These are phyloP conservation scores for Mylabris phalerata DNA, from an alignment of 1,140 invertebrate species.

Conservation along the genomic window DNA sequence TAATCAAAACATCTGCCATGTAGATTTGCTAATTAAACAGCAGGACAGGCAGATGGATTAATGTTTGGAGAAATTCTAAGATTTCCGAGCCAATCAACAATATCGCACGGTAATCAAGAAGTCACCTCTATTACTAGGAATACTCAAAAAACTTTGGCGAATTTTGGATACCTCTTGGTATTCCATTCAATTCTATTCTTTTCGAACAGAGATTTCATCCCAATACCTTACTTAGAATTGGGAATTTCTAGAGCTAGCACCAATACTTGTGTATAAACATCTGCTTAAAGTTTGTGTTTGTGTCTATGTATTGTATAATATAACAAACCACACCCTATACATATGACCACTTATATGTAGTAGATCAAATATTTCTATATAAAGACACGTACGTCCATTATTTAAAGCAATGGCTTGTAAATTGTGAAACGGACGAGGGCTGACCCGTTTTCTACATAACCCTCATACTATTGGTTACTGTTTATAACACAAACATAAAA, in stretches of 20 bases:
- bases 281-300: not conserved
- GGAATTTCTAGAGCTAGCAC: no score
- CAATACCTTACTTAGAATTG: no score
- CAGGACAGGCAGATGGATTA: no score
- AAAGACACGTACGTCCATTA: conserved; percentile 4
- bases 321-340: conserved; percentile 7
- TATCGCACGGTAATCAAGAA: no score
- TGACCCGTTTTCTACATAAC: conserved; percentile 12
- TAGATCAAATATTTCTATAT: not conserved
- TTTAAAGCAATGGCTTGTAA: conserved; percentile 11
- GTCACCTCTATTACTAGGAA: no score
- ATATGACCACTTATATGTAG: not conserved
- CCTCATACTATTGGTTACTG: conserved; percentile 21
- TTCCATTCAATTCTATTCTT: no score
- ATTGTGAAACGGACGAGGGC: conserved; percentile 11
- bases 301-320: no score
- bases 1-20: conserved; percentile 32
- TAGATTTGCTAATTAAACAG: not conserved
- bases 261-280: conserved; percentile 1
- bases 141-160: no score
- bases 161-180: no score
- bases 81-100: no score
- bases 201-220: no score
- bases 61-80: no score
- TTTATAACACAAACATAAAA: conserved; percentile 8